A percentile compares a stretch with the other conserved stretches of the same genome.
Conservation (phyloP, 2,113 vertebrate genomes). For the Psittacula cyanocephala region DNA sequence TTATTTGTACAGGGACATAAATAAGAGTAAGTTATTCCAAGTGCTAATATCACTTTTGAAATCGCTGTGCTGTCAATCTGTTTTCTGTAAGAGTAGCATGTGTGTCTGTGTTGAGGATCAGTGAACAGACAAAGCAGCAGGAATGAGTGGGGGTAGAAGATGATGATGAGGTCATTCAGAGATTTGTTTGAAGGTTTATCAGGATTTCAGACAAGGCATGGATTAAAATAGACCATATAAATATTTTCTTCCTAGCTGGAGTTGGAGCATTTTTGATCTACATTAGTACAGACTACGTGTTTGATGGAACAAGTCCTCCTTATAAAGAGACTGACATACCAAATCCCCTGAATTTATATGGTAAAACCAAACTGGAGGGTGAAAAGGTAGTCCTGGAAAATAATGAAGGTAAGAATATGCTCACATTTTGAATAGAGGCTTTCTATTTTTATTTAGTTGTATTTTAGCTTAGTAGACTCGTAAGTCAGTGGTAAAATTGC, state of each 20-base stretch:
- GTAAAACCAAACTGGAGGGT: conserved; percentile 92
- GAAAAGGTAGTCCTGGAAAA: conserved; percentile 87
- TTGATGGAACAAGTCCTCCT: conserved; percentile 91
- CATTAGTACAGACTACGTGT: conserved; percentile 95
- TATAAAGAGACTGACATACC: conserved; percentile 90
- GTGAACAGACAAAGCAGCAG: not conserved
- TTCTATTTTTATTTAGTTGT: not conserved
- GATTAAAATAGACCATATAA: not conserved
- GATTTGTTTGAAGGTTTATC: not conserved
- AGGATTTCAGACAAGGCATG: not conserved
- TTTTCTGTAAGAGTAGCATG: not conserved
- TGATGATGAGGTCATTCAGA: not conserved
- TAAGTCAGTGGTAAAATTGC: not conserved
- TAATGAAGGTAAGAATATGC: conserved; percentile 80
- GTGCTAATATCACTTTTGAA: not conserved
- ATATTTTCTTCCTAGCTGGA: conserved; percentile 63
- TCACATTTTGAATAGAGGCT: not conserved
- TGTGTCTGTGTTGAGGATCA: not conserved
- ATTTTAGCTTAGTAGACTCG: not conserved
- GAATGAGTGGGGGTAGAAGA: not conserved
- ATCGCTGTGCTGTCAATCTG: accelerated
- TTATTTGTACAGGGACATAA: not conserved
- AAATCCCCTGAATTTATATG: conserved; percentile 90
- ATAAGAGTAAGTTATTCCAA: accelerated
- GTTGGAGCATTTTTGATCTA: conserved; percentile 87